phyloP scores from a whole-genome alignment of 2,888 invertebrate genomes.

The Drosophila differens region DNA sequence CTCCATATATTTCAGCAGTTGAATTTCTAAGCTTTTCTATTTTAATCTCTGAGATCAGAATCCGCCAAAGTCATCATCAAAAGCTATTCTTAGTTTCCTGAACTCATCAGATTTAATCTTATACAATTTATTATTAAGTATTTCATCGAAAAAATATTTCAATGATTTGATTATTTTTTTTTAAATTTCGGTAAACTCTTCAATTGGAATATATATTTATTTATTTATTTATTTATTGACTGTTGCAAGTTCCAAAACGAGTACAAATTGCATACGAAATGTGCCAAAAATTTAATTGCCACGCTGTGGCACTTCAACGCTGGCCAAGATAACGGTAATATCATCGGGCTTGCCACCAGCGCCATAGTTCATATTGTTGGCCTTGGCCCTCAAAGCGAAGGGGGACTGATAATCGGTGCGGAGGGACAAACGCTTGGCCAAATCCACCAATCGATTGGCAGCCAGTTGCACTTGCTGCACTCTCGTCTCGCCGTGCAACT shows the following conservation, averaged over 20 bases:
- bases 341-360: constrained; percentile 67
- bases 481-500: constrained; percentile 83
- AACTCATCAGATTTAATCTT: background rate
- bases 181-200: too few species aligned
- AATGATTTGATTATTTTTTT: background rate
- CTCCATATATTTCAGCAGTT: background rate
- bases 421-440: constrained; percentile 46
- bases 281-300: background rate
- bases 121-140: background rate
- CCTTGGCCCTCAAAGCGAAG: constrained; percentile 53
- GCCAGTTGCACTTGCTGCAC: constrained; percentile 38
- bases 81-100: background rate
- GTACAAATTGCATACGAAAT: background rate
- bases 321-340: constrained; percentile 68
- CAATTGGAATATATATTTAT: too few species aligned
- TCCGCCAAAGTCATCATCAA: background rate
- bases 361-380: constrained; percentile 24
- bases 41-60: background rate
- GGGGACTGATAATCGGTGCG: constrained; percentile 49
- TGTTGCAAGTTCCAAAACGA: background rate
- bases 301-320: constrained; percentile 32
- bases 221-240: background rate
- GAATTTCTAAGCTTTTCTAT: background rate
- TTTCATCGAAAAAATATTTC: background rate
- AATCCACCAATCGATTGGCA: constrained; percentile 48